Percentiles rank a stretch among this genome's conserved stretches.
Evolutionary conservation across 2,797 vertebrate genomes (phyloP).

Genomic region (Amphiprion clarkii): DNA sequence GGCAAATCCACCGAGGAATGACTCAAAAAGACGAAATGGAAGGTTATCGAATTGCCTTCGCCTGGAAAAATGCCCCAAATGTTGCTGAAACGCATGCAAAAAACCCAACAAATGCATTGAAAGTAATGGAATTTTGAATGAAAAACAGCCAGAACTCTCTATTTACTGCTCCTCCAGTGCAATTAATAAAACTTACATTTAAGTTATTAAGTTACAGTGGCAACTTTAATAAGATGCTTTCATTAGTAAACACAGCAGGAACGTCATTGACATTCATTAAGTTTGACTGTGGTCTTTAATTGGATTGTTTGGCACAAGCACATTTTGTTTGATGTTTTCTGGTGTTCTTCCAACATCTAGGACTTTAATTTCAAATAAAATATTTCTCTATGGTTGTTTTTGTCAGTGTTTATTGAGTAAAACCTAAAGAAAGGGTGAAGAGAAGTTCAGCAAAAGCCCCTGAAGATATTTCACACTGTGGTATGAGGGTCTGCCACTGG

Average conservation of each 20-base stretch:
- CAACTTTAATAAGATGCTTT: constrained; percentile 7
- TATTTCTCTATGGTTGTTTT: too few species aligned
- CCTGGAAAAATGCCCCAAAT: background rate
- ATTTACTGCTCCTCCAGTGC: too few species aligned
- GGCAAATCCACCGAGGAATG: background rate
- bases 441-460: background rate
- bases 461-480: background rate
- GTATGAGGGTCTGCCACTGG: background rate
- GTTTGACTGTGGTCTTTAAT: background rate
- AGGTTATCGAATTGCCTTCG: too few species aligned
- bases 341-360: background rate
- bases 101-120: too few species aligned
- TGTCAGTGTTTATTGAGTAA: too few species aligned
- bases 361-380: background rate
- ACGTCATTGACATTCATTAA: background rate
- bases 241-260: constrained; percentile 2
- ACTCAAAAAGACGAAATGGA: background rate
- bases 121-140: too few species aligned
- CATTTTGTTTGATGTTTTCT: background rate
- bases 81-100: too few species aligned
- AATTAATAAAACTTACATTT: too few species aligned
- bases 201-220: background rate
- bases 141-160: too few species aligned
- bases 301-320: background rate
- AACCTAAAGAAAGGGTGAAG: background rate